Evolutionary conservation across 2,888 invertebrate genomes (phyloP).

Genomic region (Sepioteuthis lessoniana): DNA sequence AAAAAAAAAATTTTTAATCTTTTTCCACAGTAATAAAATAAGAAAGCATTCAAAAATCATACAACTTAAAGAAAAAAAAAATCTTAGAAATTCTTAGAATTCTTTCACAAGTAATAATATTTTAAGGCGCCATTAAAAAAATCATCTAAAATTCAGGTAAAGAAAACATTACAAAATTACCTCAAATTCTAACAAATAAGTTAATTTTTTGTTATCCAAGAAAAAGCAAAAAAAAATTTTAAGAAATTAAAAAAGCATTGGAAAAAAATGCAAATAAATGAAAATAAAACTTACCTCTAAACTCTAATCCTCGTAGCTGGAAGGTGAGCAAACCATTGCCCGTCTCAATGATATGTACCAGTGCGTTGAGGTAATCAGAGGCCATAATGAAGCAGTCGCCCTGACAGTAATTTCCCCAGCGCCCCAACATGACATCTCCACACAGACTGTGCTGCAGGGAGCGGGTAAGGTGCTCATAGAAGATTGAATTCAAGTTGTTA

Average conservation of each 20-base stretch:
- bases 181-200: too few relatives aligned
- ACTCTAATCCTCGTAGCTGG: constrained; percentile 96
- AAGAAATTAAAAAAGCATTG: background rate
- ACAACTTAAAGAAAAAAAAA: too few relatives aligned
- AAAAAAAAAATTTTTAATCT: too few relatives aligned
- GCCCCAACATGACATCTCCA: constrained; percentile 75
- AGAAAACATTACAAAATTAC: too few relatives aligned
- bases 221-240: background rate
- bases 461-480: constrained; percentile 97
- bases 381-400: constrained; percentile 99
- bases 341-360: constrained; percentile 97
- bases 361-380: constrained; percentile 97
- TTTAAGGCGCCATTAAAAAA: too few relatives aligned
- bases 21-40: too few relatives aligned
- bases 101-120: too few relatives aligned
- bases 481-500: constrained; percentile 98
- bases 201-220: too few relatives aligned
- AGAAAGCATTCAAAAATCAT: too few relatives aligned
- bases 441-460: constrained; percentile 96
- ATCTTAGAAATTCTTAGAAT: too few relatives aligned
- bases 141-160: too few relatives aligned
- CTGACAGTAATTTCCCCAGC: constrained; percentile 96
- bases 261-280: too few relatives aligned
- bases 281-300: constrained; percentile 80
- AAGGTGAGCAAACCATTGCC: constrained; percentile 99